phyloP scores from a whole-genome alignment of 1,140 invertebrate genomes.

The Planococcus citri region DNA sequence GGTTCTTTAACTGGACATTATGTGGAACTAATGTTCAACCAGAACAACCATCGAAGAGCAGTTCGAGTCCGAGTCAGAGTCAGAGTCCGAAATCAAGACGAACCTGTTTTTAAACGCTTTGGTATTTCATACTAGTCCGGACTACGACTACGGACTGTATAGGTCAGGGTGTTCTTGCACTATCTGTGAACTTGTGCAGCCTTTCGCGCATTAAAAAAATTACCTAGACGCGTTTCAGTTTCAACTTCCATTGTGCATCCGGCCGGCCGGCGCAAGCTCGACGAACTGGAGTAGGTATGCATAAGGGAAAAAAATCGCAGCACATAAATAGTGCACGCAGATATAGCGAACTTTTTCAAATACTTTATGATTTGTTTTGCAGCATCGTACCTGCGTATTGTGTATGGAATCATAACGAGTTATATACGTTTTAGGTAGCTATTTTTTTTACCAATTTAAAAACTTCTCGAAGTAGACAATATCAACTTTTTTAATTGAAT shows the following conservation, averaged over 20 bases:
- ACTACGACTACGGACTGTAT: background rate
- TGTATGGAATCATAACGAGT: no score
- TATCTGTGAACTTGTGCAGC: background rate
- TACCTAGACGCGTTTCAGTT: background rate
- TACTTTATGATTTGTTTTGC: no score
- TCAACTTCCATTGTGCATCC: background rate
- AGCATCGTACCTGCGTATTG: no score
- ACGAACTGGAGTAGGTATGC: no score
- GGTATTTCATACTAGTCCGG: background rate
- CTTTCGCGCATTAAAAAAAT: background rate
- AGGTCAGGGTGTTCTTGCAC: background rate
- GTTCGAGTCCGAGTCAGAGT: no score
- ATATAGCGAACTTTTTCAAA: no score
- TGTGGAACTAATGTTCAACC: slow-evolving; percentile 2
- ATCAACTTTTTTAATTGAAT: background rate
- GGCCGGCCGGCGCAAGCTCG: no score
- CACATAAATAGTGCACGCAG: no score
- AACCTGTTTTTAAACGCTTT: background rate
- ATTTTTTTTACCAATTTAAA: background rate
- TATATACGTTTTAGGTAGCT: no score
- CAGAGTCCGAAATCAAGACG: background rate
- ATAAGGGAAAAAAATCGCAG: no score
- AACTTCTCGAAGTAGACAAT: background rate
- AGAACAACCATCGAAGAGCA: background rate
- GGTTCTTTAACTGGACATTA: background rate